A percentile compares a stretch with the other conserved stretches of the same genome.
phyloP scores from a whole-genome alignment of 2,113 vertebrate species.

The Pseudorectes ferrugineus region DNA sequence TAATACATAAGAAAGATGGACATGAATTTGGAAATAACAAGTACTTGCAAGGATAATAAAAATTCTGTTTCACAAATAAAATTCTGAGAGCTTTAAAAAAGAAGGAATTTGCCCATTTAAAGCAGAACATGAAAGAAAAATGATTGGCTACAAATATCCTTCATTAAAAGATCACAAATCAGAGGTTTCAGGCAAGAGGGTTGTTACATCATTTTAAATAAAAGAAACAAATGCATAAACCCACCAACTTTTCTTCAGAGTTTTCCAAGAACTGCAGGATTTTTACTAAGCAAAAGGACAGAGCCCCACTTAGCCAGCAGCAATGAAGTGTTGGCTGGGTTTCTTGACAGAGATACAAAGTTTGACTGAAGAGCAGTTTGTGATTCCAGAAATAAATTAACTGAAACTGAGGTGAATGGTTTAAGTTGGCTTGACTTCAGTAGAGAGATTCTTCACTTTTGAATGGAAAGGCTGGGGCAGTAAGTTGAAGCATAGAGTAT shows the following conservation, averaged over 20 bases:
- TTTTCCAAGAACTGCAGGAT: background rate
- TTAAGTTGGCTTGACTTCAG: background rate
- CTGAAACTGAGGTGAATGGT: background rate
- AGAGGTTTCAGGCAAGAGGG: background rate
- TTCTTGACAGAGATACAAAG: background rate
- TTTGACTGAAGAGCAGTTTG: background rate
- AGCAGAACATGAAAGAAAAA: background rate
- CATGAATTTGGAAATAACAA: background rate
- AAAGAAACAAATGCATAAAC: background rate
- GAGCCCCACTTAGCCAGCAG: background rate
- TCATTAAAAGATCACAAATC: background rate
- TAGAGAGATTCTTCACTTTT: background rate
- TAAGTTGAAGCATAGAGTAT: background rate
- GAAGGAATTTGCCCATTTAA: background rate
- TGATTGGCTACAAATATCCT: background rate
- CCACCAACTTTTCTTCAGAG: background rate
- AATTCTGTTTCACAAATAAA: background rate
- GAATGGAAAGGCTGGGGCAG: background rate
- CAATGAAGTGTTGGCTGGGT: background rate
- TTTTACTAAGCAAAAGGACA: background rate
- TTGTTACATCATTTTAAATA: accelerated
- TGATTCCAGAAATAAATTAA: background rate
- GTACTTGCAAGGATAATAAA: background rate
- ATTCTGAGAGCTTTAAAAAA: background rate
- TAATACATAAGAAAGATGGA: background rate